These are phyloP conservation scores for Drosophila seclusa DNA, from an alignment of 2,888 invertebrate genomes.

Conservation along the genomic window DNA sequence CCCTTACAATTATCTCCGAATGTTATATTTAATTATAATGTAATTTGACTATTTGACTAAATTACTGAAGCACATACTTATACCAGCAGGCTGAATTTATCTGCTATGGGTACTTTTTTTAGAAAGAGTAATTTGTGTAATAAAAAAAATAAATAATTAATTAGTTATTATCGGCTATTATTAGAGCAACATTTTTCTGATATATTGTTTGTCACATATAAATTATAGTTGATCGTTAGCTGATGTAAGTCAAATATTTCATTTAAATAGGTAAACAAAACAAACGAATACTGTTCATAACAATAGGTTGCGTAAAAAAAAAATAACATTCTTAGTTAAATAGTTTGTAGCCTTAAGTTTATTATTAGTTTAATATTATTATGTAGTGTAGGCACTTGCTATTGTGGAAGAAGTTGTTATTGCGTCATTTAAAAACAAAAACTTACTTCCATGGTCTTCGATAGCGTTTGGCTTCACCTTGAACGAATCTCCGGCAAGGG, in stretches of 20 bases:
- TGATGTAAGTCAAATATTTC: background rate
- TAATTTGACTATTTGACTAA: background rate
- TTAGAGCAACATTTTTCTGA: background rate
- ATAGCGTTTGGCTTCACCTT: slow-evolving; percentile 49
- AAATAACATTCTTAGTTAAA: background rate
- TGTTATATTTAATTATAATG: background rate
- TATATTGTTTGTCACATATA: background rate
- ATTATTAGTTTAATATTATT: background rate
- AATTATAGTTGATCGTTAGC: background rate
- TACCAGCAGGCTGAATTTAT: background rate
- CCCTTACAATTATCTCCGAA: background rate
- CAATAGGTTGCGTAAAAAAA: background rate
- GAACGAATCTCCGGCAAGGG: slow-evolving; percentile 46
- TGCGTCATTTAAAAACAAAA: background rate
- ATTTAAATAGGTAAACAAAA: background rate
- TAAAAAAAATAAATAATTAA: background rate
- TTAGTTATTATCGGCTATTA: background rate
- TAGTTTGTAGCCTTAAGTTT: background rate
- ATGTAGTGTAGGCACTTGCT: no score
- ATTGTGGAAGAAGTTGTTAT: background rate
- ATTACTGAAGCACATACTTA: background rate
- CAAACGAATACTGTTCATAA: background rate
- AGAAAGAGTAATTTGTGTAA: no score
- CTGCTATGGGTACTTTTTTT: background rate
- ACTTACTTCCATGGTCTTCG: background rate